A percentile compares a stretch with the other conserved stretches of the same genome.
These are phyloP conservation scores for Stenodema calcarata DNA, from an alignment of 2,888 invertebrate species.

Conservation along the genomic window DNA sequence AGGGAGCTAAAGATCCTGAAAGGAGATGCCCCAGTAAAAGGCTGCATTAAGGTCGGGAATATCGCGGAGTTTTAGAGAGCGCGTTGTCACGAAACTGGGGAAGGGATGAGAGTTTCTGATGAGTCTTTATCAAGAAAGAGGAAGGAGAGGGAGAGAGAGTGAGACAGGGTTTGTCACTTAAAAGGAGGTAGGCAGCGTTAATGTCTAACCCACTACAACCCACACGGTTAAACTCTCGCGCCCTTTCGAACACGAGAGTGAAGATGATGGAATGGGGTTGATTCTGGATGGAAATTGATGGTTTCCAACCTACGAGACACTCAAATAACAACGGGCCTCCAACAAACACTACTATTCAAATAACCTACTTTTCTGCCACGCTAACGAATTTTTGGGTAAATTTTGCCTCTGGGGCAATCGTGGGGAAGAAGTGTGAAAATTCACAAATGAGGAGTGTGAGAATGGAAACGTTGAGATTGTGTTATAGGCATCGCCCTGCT, in stretches of 20 bases:
- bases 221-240: not conserved
- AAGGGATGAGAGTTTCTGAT: not conserved
- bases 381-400: too few species aligned
- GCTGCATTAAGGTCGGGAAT: not conserved
- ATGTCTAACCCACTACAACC: not conserved
- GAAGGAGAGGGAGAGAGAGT: not conserved
- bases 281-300: too few species aligned
- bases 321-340: too few species aligned
- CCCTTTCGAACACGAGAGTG: not conserved
- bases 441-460: too few species aligned
- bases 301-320: too few species aligned
- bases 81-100: not conserved
- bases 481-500: too few species aligned
- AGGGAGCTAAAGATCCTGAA: not conserved
- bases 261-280: too few species aligned
- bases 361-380: too few species aligned
- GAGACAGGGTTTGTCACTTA: not conserved
- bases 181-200: not conserved
- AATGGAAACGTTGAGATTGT: too few species aligned
- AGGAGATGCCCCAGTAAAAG: not conserved
- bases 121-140: constrained; percentile 1
- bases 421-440: too few species aligned
- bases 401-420: too few species aligned
- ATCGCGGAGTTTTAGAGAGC: not conserved
- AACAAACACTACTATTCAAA: too few species aligned